These are phyloP conservation scores for Plectropomus leopardus DNA, from an alignment of 2,113 vertebrate genomes.

Conservation along the genomic window DNA sequence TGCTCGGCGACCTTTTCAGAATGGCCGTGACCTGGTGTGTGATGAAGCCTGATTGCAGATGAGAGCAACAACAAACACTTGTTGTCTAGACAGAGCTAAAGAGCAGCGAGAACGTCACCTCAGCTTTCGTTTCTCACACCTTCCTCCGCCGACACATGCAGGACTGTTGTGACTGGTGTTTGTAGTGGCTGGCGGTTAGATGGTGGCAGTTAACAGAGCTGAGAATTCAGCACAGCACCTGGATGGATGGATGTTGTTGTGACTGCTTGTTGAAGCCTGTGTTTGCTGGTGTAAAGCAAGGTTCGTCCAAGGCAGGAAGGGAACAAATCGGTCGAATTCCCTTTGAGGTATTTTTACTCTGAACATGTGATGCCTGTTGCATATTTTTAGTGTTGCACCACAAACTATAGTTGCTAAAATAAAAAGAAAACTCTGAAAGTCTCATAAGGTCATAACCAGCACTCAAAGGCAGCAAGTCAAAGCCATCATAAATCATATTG, in stretches of 20 bases:
- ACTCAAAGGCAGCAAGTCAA: constrained; percentile 17
- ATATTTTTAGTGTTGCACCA: no score
- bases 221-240: neutral
- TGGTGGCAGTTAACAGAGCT: constrained; percentile 26
- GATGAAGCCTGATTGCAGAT: constrained; percentile 59
- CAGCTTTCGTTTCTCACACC: constrained; percentile 28
- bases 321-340: neutral
- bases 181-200: constrained; percentile 29
- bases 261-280: constrained; percentile 5
- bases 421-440: no score
- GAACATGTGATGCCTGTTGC: no score
- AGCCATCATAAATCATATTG: neutral
- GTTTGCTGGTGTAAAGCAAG: neutral
- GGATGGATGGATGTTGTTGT: constrained; percentile 29
- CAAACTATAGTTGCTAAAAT: no score
- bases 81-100: constrained; percentile 31
- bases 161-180: constrained; percentile 61
- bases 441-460: neutral
- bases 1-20: constrained; percentile 66
- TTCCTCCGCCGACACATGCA: constrained; percentile 4
- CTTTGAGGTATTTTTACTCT: neutral
- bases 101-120: constrained; percentile 44
- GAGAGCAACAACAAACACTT: constrained; percentile 59
- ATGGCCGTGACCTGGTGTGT: constrained; percentile 34
- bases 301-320: neutral